Base-by-base conservation (phyloP, 1,140 invertebrate genomes). In the Sminthurides bifidus region DNA sequence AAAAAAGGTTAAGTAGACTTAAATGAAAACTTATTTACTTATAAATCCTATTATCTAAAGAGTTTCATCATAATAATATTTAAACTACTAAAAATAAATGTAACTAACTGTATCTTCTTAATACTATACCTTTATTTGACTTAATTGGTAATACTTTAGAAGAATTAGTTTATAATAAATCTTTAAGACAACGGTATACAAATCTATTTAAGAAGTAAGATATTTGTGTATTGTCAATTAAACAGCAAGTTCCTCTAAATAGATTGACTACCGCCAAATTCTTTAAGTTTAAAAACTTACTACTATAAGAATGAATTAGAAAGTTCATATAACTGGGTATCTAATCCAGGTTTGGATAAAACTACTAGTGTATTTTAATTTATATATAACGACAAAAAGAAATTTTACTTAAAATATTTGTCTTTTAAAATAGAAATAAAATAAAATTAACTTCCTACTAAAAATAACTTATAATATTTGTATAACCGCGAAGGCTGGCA, bases 241-340 rank as follows among this genome's bases (percentile, higher is more conserved):
- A 51, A 69, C 67, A 67, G 74, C 74, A 77, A 69, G 69, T 76
- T 77, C 75, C 75, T 74, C 73, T 76, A 70, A 74, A 71, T 68
- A 67, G 70, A 66, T 76, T 73, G 74, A 71, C 71, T 73, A 74
- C 74, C 73, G 74, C 74, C 75, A 76, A 74, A 71, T 71, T 73
- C 66, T 73, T 76, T 75, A 70, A 73, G 66, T 76, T 77, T 76
- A 58, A 71, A 73, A 65, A 70, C 67, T 73, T 77, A 75, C 65
- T 75, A 73, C 67, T 64, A 65, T 65, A 65, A 68, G 68, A 65
- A 61, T 68, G 21, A 29, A 48, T n/a, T n/a, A n/a, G n/a, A n/a
- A n/a, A n/a, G n/a, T n/a, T n/a, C 1, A 6, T 49, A 76, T 78
- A 78, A 76, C 75, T 74, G 76, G 74, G 78, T 79, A 79, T 80